Evolutionary conservation across 2,888 invertebrate species (phyloP).

Genomic region (Empis stercorea): DNA sequence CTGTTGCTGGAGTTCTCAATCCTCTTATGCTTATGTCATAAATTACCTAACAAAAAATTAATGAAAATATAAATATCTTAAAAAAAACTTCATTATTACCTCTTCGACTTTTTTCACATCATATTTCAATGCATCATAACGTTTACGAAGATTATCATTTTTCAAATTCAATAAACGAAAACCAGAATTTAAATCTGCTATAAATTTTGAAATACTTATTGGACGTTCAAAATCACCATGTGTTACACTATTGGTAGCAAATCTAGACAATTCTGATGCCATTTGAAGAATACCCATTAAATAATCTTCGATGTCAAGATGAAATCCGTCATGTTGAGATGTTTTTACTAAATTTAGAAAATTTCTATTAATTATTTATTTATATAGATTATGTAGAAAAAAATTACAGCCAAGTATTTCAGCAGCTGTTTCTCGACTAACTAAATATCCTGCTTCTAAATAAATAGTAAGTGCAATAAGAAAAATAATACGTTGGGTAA

Average conservation of each 20-base stretch:
- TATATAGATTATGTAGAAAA: constrained; percentile 4
- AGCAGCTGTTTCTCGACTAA: constrained; percentile 61
- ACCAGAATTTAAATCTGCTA: constrained; percentile 77
- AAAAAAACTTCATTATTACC: constrained; percentile 41
- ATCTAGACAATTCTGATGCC: constrained; percentile 70
- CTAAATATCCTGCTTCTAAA: constrained; percentile 63
- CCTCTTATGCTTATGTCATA: constrained; percentile 78
- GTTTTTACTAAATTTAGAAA: constrained; percentile 45
- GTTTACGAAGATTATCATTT: constrained; percentile 75
- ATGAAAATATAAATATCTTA: too few relatives aligned
- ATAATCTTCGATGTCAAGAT: constrained; percentile 84
- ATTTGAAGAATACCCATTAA: constrained; percentile 70
- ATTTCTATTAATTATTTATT: not conserved
- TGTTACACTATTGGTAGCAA: constrained; percentile 75
- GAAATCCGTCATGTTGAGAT: constrained; percentile 58
- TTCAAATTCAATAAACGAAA: constrained; percentile 82
- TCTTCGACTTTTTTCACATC: constrained; percentile 91
- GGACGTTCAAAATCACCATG: constrained; percentile 73
- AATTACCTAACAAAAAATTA: constrained; percentile 46
- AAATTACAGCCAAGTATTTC: constrained; percentile 61
- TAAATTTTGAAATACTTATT: constrained; percentile 70
- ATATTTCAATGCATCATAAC: constrained; percentile 79
- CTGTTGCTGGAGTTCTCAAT: constrained; percentile 30
- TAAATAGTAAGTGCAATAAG: constrained; percentile 65
- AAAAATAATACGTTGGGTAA: constrained; percentile 68